Evolutionary conservation across 35 echinoderm and acorn worm species (phyloP).

Genomic region (Antedon bifida): DNA sequence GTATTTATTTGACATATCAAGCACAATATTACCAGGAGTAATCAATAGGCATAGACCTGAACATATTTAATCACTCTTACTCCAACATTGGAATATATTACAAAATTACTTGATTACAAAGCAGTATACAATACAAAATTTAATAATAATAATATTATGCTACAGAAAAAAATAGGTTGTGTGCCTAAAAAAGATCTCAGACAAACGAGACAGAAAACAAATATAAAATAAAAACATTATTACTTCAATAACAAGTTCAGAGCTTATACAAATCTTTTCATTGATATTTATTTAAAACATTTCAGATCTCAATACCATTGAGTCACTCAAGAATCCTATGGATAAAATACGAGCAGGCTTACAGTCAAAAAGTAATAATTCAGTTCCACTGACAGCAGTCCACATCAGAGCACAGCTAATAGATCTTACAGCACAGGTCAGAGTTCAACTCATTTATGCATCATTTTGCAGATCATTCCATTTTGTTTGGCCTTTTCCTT

Average conservation of each 20-base stretch:
- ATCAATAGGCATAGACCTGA: too few species aligned
- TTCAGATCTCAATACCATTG: conserved; percentile 59
- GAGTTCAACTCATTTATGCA: neutral
- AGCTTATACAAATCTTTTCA: neutral
- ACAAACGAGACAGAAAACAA: neutral
- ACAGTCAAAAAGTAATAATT: conserved; percentile 25
- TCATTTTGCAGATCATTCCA: too few species aligned
- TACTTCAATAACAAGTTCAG: too few species aligned
- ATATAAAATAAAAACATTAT: too few species aligned
- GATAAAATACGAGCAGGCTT: conserved; percentile 56
- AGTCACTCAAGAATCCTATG: conserved; percentile 49
- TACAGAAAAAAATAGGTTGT: neutral
- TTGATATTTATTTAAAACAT: neutral
- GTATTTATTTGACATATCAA: too few species aligned
- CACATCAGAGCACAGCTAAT: conserved; percentile 70
- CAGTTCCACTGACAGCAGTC: conserved; percentile 60
- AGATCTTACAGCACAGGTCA: conserved; percentile 81
- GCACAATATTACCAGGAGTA: too few species aligned
- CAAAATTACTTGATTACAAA: neutral
- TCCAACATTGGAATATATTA: neutral
- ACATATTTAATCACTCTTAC: too few species aligned
- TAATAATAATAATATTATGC: neutral
- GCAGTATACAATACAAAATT: neutral
- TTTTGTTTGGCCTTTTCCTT: too few species aligned
- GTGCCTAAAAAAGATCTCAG: neutral